Percentiles rank a stretch among this genome's conserved stretches.
Conservation (phyloP, 2,888 invertebrate genomes). For the Drosophila suboccidentalis region DNA sequence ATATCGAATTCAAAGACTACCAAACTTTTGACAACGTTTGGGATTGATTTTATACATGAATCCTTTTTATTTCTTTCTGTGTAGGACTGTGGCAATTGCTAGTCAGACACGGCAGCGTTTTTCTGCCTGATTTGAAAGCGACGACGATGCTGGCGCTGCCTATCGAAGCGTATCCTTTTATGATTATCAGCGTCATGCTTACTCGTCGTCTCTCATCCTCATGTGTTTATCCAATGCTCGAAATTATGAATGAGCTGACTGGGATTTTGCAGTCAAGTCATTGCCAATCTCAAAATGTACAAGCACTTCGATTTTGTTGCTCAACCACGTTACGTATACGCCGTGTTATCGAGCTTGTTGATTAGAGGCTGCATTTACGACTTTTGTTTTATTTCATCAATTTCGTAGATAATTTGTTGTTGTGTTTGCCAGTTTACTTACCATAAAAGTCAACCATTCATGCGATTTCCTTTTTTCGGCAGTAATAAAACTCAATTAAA, state of each 20-base stretch:
- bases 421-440: not conserved
- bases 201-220: slow-evolving; percentile 23
- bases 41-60: no score
- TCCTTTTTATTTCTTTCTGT: no score
- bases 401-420: slow-evolving; percentile 13
- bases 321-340: slow-evolving; percentile 42
- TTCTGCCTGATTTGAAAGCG: slow-evolving; percentile 78
- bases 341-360: slow-evolving; percentile 35
- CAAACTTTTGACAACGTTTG: no score
- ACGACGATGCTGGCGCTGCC: slow-evolving; percentile 48
- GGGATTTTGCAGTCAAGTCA: slow-evolving; percentile 51
- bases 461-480: slow-evolving; percentile 12
- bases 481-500: slow-evolving; percentile 30
- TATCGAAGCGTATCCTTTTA: slow-evolving; percentile 75
- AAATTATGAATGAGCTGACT: slow-evolving; percentile 67
- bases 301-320: slow-evolving; percentile 14
- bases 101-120: slow-evolving; percentile 75
- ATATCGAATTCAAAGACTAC: no score
- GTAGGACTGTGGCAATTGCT: slow-evolving; percentile 50
- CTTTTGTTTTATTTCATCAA: slow-evolving; percentile 36
- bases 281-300: slow-evolving; percentile 44
- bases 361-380: slow-evolving; percentile 33
- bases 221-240: slow-evolving; percentile 63
- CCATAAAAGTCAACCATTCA: slow-evolving; percentile 18
- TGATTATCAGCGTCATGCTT: slow-evolving; percentile 73